Base-by-base conservation (phyloP, 2,888 invertebrate genomes). In the Tethea ocularis region DNA sequence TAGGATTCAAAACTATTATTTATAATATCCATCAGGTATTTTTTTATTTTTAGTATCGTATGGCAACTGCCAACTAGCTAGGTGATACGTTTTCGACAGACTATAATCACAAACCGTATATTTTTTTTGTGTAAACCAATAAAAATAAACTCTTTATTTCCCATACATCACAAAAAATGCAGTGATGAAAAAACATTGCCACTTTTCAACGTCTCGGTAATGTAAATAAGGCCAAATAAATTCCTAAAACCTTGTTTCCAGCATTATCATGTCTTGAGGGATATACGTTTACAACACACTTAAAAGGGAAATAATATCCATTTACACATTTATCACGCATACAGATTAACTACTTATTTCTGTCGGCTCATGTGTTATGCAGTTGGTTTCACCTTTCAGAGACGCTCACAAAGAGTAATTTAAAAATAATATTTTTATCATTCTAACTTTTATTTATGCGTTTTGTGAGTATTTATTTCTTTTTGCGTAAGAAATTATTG, bases 361-460 rank as follows among this genome's bases (percentile, higher is more conserved):
- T 66, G 68, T 69, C 69, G 58, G 67, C 64, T 66, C 72, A 66
- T 72, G 66, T 70, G 67, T 67, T 72, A 71, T 74, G 68, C 70
- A 70, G 63, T 63, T 61, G 56, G 59, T 67, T 54, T 64, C 59
- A 61, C 59, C 62, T 68, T 69, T 67, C 63, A 66, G 61, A 61
- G 59, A 61, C 56, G 60, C 62, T 66, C 60, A 60, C 61, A 23
- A 26, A 33, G n/a, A 17, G 26, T 17, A 52, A 26, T 52, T 17
- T 26, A 52, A 15, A 24, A 52, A 29, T 26, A 52, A 29, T 46
- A 46, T 46, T 46, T 46, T 17, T 46, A 46, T 46, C 46, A 20
- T 38, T 46, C 20, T 20, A 46, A 17, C 46, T 46, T 17, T 41
- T 46, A 20, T 46, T 46, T 46, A 46, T 46, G 46, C 20, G 20